Evolutionary conservation across 2,113 vertebrate genomes (phyloP).

Genomic region (Plecturocebus donacophilus): DNA sequence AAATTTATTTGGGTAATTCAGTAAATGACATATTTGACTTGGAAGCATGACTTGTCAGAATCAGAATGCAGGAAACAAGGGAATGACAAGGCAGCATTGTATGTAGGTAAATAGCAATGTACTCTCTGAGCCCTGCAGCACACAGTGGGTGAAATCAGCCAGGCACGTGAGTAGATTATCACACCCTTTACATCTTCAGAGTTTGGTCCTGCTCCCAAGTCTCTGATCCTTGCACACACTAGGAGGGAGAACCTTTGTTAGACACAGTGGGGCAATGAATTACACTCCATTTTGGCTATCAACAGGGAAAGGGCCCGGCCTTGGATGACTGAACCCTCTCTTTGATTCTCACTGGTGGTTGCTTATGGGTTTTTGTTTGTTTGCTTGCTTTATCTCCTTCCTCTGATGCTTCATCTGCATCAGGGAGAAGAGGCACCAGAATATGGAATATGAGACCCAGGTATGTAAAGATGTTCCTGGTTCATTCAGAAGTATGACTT

Average conservation of each 20-base stretch:
- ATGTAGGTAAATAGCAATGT: neutral
- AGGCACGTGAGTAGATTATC: neutral
- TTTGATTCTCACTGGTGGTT: neutral
- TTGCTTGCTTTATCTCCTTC: neutral
- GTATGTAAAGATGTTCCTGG: neutral
- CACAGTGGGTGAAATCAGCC: neutral
- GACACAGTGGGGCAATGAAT: neutral
- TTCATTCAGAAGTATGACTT: neutral
- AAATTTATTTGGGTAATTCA: neutral
- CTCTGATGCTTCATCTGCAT: neutral
- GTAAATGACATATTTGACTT: neutral
- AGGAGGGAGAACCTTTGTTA: neutral
- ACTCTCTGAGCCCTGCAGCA: neutral
- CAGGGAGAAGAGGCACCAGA: neutral
- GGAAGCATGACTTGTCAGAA: neutral
- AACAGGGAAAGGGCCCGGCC: neutral
- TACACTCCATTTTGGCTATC: neutral
- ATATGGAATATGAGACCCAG: neutral
- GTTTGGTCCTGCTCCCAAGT: neutral
- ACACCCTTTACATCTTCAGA: neutral
- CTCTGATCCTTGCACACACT: neutral
- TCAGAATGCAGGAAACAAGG: neutral
- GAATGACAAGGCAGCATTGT: neutral
- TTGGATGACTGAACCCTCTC: neutral
- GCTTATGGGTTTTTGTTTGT: neutral